These are phyloP conservation scores for Amazona guildingii DNA, from an alignment of 2,113 vertebrate genomes.

Conservation along the genomic window DNA sequence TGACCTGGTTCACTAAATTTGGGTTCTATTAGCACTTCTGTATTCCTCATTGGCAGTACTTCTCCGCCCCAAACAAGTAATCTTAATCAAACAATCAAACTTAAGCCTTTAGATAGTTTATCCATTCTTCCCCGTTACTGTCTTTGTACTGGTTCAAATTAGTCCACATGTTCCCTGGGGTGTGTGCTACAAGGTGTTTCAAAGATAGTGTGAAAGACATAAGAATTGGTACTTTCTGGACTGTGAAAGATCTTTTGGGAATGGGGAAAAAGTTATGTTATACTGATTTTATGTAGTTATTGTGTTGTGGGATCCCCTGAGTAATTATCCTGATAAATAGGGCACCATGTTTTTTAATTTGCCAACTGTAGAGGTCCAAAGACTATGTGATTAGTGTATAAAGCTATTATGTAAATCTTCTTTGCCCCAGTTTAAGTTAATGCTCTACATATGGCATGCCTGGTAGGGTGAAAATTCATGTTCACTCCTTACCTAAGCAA, in stretches of 20 bases:
- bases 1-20: background rate
- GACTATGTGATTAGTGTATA: conserved; percentile 30
- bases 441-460: conserved; percentile 45
- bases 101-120: background rate
- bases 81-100: background rate
- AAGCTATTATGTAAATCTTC: conserved; percentile 60
- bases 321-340: conserved; percentile 57
- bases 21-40: background rate
- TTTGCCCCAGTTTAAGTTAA: conserved; percentile 59
- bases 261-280: background rate
- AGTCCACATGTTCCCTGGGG: background rate
- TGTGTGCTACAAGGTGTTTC: background rate
- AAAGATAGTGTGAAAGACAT: background rate
- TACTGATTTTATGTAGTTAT: background rate
- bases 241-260: background rate
- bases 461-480: conserved; percentile 6
- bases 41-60: background rate
- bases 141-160: background rate
- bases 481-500: background rate
- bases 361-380: background rate
- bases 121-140: background rate
- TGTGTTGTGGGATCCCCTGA: background rate
- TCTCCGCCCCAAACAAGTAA: background rate
- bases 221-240: background rate
- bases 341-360: conserved; percentile 9